Percentiles rank a stretch among this genome's conserved stretches.
These are phyloP conservation scores for Cercocebus atys DNA, from an alignment of 2,113 vertebrate genomes.

Conservation along the genomic window DNA sequence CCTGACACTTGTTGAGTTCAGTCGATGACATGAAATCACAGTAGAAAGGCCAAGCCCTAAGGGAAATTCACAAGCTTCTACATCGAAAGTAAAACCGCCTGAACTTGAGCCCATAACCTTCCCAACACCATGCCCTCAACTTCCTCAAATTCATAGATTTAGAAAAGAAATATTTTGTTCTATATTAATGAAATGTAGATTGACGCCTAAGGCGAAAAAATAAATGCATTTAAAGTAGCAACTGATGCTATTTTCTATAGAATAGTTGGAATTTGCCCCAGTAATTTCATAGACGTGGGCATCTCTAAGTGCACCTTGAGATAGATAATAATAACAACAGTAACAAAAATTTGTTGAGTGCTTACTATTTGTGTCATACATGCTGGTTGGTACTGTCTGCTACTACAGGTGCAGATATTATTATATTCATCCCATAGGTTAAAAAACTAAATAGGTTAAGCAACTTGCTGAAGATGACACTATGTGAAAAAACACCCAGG, in stretches of 20 bases:
- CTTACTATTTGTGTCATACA: background rate
- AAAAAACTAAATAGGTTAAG: background rate
- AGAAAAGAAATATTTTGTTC: background rate
- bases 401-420: background rate
- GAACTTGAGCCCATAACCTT: background rate
- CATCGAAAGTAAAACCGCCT: background rate
- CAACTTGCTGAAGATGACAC: background rate
- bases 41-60: slow-evolving; percentile 37
- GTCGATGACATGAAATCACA: slow-evolving; percentile 83
- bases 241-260: background rate
- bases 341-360: background rate
- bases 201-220: background rate
- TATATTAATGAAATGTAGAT: background rate
- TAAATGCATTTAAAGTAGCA: background rate
- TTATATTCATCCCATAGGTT: background rate
- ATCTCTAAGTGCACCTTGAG: background rate
- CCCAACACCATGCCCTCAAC: background rate
- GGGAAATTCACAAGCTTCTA: background rate
- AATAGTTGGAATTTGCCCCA: background rate
- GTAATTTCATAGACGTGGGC: background rate
- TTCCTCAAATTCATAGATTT: background rate
- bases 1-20: slow-evolving; percentile 80
- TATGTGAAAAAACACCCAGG: background rate
- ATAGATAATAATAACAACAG: background rate
- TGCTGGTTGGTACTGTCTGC: background rate